Evolutionary conservation across 2,113 vertebrate species (phyloP).

Genomic region (Toxotes jaculatrix): DNA sequence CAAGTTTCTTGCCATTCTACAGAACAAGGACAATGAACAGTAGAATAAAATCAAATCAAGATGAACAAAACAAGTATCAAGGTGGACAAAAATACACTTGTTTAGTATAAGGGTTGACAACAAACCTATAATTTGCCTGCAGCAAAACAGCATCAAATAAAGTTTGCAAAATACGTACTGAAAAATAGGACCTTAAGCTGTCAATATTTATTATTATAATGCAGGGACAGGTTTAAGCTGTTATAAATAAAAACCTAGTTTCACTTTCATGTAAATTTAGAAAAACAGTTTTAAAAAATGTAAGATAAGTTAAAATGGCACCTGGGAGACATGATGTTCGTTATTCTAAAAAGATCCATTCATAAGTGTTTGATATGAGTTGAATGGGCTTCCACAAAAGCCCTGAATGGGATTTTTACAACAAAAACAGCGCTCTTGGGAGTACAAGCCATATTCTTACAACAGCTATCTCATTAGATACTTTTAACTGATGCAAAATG

Average conservation of each 20-base stretch:
- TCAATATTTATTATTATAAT: neutral
- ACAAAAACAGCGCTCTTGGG: slow-evolving; percentile 8
- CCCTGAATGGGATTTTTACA: neutral
- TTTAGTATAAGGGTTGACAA: neutral
- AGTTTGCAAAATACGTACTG: neutral
- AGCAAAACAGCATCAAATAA: neutral
- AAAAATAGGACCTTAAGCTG: neutral
- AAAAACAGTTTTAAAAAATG: neutral
- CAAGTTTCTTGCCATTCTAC: neutral
- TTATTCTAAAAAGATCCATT: neutral
- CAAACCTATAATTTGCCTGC: neutral
- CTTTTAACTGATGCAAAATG: slow-evolving; percentile 10
- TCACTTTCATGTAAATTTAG: neutral
- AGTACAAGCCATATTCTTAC: neutral
- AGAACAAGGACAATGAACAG: neutral
- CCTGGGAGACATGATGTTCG: neutral
- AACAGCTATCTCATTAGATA: slow-evolving; percentile 18
- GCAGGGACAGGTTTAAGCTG: no score
- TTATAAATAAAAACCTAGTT: neutral
- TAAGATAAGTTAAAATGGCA: neutral
- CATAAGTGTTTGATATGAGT: neutral
- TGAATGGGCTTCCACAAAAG: neutral
- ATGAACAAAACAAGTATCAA: neutral
- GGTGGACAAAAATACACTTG: neutral
- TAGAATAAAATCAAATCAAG: neutral